phyloP scores from a whole-genome alignment of 2,797 vertebrate genomes.

The Propithecus deckenii region DNA sequence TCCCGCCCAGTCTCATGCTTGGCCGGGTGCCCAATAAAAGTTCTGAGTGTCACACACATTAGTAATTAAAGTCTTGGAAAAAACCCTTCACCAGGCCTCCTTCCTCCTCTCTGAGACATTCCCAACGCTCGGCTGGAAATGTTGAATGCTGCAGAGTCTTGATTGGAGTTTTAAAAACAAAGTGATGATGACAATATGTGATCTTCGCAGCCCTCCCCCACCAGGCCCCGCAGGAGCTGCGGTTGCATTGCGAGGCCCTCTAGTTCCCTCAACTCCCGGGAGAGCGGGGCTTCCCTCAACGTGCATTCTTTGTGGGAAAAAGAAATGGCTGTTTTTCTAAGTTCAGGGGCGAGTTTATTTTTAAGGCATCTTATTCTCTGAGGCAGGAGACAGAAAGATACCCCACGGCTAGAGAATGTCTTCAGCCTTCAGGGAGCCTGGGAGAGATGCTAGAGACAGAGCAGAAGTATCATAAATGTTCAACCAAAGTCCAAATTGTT shows the following conservation, averaged over 20 bases:
- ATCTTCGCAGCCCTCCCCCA: neutral
- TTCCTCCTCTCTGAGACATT: conserved; percentile 46
- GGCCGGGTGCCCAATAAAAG: neutral
- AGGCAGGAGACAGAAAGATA: neutral
- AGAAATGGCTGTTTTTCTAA: neutral
- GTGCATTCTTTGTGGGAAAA: neutral
- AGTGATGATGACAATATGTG: conserved; percentile 12
- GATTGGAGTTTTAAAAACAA: conserved; percentile 61
- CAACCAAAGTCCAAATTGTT: conserved; percentile 18
- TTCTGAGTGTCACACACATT: conserved; percentile 49
- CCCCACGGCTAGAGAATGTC: neutral
- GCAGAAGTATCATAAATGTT: neutral
- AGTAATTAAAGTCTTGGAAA: conserved; percentile 61
- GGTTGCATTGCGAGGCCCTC: neutral
- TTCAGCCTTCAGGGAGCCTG: neutral
- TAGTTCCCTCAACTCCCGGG: neutral
- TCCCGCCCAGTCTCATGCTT: neutral
- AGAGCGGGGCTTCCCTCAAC: neutral
- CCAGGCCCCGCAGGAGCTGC: neutral
- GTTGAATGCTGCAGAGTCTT: neutral
- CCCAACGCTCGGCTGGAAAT: conserved; percentile 27
- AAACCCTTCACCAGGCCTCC: conserved; percentile 37
- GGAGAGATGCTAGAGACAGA: neutral
- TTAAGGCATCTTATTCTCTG: neutral
- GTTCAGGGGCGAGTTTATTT: neutral